These are phyloP conservation scores for Spermophilus dauricus DNA, from an alignment of 2,113 vertebrate species.

Conservation along the genomic window DNA sequence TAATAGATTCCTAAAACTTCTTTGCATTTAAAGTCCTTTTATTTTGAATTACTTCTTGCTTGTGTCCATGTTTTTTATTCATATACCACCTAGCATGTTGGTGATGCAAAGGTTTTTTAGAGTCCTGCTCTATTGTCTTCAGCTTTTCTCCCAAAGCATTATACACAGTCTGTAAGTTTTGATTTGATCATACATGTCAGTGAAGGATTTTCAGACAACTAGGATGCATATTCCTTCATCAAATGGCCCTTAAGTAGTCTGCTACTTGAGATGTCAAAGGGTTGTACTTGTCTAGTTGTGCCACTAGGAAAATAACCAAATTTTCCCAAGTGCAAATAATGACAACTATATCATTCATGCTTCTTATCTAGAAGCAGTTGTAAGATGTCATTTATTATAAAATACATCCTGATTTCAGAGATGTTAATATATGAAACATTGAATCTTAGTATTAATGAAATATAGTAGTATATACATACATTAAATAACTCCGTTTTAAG, in stretches of 20 bases:
- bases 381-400: constrained; percentile 1
- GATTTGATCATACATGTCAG: neutral
- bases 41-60: constrained; percentile 10
- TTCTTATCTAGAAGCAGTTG: neutral
- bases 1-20: constrained; percentile 26
- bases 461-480: neutral
- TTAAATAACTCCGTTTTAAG: neutral
- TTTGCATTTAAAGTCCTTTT: neutral
- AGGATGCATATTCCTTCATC: neutral
- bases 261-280: constrained; percentile 27
- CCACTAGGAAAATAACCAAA: neutral
- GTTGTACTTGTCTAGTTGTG: neutral
- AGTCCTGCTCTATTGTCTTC: neutral
- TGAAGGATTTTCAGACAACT: neutral
- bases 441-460: neutral
- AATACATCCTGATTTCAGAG: neutral
- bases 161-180: constrained; percentile 11
- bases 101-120: neutral
- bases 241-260: constrained; percentile 2
- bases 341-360: neutral
- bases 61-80: neutral
- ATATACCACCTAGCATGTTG: neutral
- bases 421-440: constrained; percentile 21
- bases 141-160: constrained; percentile 9
- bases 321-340: constrained; percentile 11